phyloP scores from a whole-genome alignment of 2,797 vertebrate genomes.

The Prionace glauca region DNA sequence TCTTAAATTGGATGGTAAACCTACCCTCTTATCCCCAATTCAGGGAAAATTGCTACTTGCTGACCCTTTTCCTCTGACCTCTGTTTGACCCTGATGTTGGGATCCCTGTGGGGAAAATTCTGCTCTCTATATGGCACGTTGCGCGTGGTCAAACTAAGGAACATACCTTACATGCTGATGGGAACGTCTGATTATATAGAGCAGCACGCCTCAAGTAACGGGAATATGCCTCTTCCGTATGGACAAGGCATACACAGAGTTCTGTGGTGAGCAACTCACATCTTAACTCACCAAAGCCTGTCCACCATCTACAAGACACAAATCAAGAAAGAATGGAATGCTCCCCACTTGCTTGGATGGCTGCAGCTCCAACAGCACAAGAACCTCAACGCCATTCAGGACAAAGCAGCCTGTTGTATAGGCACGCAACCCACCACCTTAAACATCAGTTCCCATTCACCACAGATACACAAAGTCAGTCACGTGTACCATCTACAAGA shows the following conservation, averaged over 20 bases:
- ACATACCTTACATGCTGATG: background rate
- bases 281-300: too few relatives aligned
- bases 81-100: background rate
- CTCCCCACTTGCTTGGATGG: too few relatives aligned
- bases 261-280: too few relatives aligned
- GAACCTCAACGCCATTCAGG: too few relatives aligned
- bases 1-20: background rate
- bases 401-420: too few relatives aligned
- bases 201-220: background rate
- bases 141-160: background rate
- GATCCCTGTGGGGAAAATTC: background rate
- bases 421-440: too few relatives aligned
- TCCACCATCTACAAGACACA: too few relatives aligned
- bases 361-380: too few relatives aligned
- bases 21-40: background rate
- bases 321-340: too few relatives aligned
- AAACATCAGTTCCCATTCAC: too few relatives aligned
- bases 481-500: too few relatives aligned
- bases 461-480: too few relatives aligned
- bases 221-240: background rate
- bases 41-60: background rate
- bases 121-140: background rate
- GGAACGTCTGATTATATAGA: background rate
- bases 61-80: background rate
- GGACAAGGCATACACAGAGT: background rate